These are phyloP conservation scores for Lepidothrix coronata DNA, from an alignment of 2,113 vertebrate genomes.

Conservation along the genomic window DNA sequence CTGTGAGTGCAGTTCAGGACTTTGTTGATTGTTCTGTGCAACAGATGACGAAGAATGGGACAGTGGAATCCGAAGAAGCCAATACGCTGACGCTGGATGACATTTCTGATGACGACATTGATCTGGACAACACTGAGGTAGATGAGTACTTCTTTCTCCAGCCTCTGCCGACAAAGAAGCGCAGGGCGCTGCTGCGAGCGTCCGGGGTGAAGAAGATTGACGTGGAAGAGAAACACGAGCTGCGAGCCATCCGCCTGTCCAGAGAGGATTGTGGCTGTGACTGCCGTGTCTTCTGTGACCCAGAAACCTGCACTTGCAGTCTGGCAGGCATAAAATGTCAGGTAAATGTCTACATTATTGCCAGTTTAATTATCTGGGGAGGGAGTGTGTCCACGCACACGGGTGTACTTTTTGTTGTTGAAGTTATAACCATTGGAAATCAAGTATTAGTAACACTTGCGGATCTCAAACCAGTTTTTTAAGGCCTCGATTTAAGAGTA, in stretches of 20 bases:
- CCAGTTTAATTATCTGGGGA: background rate
- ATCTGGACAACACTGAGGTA: constrained; percentile 97
- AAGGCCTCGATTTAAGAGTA: background rate
- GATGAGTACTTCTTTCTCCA: constrained; percentile 99
- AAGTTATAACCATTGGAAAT: background rate
- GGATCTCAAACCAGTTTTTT: background rate
- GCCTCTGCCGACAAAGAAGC: constrained; percentile 94
- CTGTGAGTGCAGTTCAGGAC: background rate
- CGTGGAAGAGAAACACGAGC: constrained; percentile 95
- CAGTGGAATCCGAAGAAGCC: constrained; percentile 93
- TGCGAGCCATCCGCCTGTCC: constrained; percentile 92
- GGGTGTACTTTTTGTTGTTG: background rate
- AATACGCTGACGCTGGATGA: constrained; percentile 92
- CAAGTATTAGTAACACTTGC: background rate
- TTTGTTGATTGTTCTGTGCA: constrained; percentile 5
- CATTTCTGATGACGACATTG: constrained; percentile 97
- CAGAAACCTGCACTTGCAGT: constrained; percentile 96
- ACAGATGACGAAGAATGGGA: constrained; percentile 96
- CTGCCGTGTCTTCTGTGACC: constrained; percentile 94
- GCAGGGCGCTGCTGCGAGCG: constrained; percentile 87
- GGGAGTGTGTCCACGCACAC: accelerated
- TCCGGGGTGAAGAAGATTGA: constrained; percentile 98
- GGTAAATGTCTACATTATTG: constrained; percentile 72
- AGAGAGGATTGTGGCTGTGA: constrained; percentile 97
- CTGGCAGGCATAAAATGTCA: constrained; percentile 98